Base-by-base conservation (phyloP, 2,113 vertebrate species). In the Mormoops blainvillei region DNA sequence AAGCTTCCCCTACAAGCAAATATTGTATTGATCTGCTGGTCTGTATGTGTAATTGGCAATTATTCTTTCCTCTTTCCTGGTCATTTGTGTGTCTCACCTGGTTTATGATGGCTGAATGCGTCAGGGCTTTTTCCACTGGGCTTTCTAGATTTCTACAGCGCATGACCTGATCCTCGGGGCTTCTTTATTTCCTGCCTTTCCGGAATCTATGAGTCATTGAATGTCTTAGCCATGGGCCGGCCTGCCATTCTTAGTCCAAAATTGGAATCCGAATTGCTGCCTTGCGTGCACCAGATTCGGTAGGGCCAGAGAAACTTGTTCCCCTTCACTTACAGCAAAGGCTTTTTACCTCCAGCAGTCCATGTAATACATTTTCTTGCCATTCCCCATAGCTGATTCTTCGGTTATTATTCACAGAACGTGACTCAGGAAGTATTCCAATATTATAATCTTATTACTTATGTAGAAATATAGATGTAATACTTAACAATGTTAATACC, bases 121-220 rank as follows among this genome's bases (percentile, higher is more conserved):
- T 86, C 65, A 71, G 26, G 45, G n/a, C 1, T 48, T 82, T 91
- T 94, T 68, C 73, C 68, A 48, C 33, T 56, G 50, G 31, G 83
- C 28, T 63, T 74, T 80, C 28, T 80, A 77, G 45, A 94, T 93
- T 93, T 88, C 89, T 88, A 18, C 14, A 50, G 19, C n/a, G 48
- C 26, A 33, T 36, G 61, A 58, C 83, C 67, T 83, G 41, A 76
- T 92, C 54, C 18, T n/a, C 61, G 63, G 31, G 16, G 54, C 65
- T 93, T 52, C 81, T 81, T 76, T 63, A 70, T 94, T 80, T 93
- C 52, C 61, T 96, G 22, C 52, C 77, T 95, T 94, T 65, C 31
- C 76, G 18, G 38, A 85, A 81, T 70, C n/a, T 81, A 4, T 82
- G 92, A 87, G 50, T 88, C 77, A 90, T 43, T 68, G 58, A 33